A percentile compares a stretch with the other conserved stretches of the same genome.
Evolutionary conservation across 2,888 invertebrate species (phyloP).

Genomic region (Drosophila melanosoma): DNA sequence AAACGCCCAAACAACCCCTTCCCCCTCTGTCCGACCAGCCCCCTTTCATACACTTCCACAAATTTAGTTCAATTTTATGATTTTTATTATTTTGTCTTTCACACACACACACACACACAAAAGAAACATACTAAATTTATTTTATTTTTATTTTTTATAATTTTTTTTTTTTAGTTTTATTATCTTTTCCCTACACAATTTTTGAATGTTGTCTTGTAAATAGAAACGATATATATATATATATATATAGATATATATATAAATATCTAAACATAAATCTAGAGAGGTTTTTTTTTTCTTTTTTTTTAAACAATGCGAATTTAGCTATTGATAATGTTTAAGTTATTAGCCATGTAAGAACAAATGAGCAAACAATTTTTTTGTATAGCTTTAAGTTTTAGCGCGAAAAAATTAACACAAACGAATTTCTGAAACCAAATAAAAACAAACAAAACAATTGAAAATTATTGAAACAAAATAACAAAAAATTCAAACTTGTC

Average conservation of each 20-base stretch:
- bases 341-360: conserved; percentile 72
- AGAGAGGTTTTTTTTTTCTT: conserved; percentile 22
- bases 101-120: neutral
- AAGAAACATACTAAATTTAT: conserved; percentile 16
- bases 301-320: conserved; percentile 64
- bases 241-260: conserved; percentile 25
- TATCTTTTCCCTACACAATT: conserved; percentile 6
- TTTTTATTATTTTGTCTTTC: conserved; percentile 24
- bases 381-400: conserved; percentile 78
- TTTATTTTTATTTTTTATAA: conserved; percentile 9
- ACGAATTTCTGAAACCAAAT: conserved; percentile 80
- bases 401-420: conserved; percentile 73
- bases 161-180: conserved; percentile 11
- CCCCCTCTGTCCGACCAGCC: neutral
- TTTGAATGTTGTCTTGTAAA: conserved; percentile 46
- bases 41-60: neutral
- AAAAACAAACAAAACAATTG: conserved; percentile 60
- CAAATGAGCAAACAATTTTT: conserved; percentile 60
- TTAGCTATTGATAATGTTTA: conserved; percentile 74
- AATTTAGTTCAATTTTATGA: conserved; percentile 64
- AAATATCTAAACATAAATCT: conserved; percentile 31
- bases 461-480: conserved; percentile 58
- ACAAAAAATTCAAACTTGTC: conserved; percentile 18
- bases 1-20: neutral
- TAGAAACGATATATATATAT: conserved; percentile 35